Conservation (phyloP, 2,888 invertebrate species). For the Pycnomerus fuliginosus region DNA sequence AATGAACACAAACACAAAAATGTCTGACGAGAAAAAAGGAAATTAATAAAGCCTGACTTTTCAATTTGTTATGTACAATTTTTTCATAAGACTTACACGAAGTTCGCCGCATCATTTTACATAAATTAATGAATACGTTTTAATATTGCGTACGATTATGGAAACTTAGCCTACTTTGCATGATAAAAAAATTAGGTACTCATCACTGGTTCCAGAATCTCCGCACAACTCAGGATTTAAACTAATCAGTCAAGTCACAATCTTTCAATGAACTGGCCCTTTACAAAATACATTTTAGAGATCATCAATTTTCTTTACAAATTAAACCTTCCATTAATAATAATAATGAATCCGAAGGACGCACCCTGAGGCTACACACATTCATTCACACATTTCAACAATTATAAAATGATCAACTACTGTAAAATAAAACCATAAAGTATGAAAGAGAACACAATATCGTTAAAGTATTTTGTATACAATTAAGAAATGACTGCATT, state of each 20-base stretch:
- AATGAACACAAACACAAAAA: too few species aligned
- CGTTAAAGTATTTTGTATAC: too few species aligned
- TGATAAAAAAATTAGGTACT: conserved; percentile 34
- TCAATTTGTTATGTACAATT: conserved; percentile 24
- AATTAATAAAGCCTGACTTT: conserved; percentile 25
- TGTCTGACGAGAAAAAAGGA: too few species aligned
- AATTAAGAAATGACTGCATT: too few species aligned
- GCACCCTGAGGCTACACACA: conserved; percentile 13
- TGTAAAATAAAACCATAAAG: conserved; percentile 14
- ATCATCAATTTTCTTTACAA: conserved; percentile 26
- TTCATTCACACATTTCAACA: conserved; percentile 8
- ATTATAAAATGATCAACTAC: conserved; percentile 6
- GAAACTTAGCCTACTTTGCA: conserved; percentile 11
- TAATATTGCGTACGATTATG: conserved; percentile 17
- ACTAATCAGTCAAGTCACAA: conserved; percentile 12
- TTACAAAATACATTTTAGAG: conserved; percentile 29
- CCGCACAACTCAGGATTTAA: conserved; percentile 4
- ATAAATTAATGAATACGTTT: conserved; percentile 9
- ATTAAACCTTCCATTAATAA: too few species aligned
- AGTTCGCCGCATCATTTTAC: too few species aligned
- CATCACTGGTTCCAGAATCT: conserved; percentile 33
- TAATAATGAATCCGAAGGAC: too few species aligned
- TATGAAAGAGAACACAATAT: conserved; percentile 17
- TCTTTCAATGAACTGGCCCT: conserved; percentile 20
- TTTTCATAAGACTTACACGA: conserved; percentile 33